Evolutionary conservation across 1,140 invertebrate genomes (phyloP).

Genomic region (Armadillidium nasatum): DNA sequence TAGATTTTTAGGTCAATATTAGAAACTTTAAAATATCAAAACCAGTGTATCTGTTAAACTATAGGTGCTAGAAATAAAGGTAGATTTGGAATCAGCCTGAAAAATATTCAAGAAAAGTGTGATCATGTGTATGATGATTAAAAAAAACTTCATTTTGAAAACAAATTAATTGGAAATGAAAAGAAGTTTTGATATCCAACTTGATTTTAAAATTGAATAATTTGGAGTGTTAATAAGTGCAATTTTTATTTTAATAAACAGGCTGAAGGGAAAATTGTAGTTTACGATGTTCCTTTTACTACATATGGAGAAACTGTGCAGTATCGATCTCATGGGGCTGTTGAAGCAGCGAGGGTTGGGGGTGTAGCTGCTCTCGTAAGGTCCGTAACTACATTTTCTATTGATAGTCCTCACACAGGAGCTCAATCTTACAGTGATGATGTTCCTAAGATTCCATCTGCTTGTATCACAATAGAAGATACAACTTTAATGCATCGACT

Average conservation of each 20-base stretch:
- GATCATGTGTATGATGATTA: background rate
- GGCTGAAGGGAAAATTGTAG: background rate
- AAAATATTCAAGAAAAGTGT: background rate
- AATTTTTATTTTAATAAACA: background rate
- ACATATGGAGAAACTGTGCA: background rate
- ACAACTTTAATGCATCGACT: slow-evolving; percentile 66
- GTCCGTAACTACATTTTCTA: slow-evolving; percentile 69
- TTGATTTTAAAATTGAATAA: too few species aligned
- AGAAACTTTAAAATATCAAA: too few species aligned
- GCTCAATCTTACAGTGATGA: slow-evolving; percentile 58
- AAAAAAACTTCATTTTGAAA: background rate
- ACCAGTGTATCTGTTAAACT: too few species aligned
- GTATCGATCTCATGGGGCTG: slow-evolving; percentile 59
- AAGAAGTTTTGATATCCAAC: too few species aligned
- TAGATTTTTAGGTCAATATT: too few species aligned
- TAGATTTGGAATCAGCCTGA: too few species aligned
- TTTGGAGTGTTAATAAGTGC: too few species aligned
- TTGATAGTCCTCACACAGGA: slow-evolving; percentile 67
- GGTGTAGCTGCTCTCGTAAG: slow-evolving; percentile 67
- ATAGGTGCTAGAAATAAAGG: too few species aligned
- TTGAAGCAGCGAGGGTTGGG: slow-evolving; percentile 62
- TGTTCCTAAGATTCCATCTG: slow-evolving; percentile 67
- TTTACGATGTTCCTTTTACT: background rate
- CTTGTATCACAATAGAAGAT: slow-evolving; percentile 73
- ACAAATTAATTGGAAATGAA: too few species aligned